phyloP scores from a whole-genome alignment of 2,888 invertebrate genomes.

The Tenthredo livida region DNA sequence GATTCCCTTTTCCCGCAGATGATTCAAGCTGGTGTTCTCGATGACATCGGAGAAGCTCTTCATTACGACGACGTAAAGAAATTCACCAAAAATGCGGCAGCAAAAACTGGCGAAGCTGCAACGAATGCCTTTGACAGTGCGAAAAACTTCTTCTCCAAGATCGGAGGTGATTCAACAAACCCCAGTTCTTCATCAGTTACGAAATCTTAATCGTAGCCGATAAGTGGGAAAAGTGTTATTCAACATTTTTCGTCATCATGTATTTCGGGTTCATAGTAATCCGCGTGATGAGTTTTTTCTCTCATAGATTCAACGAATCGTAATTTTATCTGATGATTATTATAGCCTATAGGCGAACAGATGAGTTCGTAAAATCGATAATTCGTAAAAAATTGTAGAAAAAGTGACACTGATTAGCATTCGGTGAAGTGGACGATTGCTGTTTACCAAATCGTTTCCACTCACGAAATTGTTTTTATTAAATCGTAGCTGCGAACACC shows the following conservation, averaged over 20 bases:
- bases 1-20: constrained; percentile 19
- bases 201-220: neutral
- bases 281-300: no score
- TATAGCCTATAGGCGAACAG: neutral
- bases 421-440: neutral
- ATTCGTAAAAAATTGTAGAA: neutral
- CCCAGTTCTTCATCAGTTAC: neutral
- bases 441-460: constrained; percentile 6
- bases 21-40: constrained; percentile 45
- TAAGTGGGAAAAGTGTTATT: neutral
- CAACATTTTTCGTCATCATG: neutral
- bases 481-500: neutral
- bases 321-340: neutral
- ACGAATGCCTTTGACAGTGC: constrained; percentile 23
- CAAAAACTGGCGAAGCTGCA: constrained; percentile 36
- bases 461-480: neutral
- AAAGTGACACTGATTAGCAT: neutral
- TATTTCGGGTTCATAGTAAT: neutral
- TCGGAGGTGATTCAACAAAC: neutral
- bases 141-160: constrained; percentile 1
- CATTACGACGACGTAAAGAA: constrained; percentile 33
- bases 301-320: neutral
- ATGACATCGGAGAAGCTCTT: constrained; percentile 9
- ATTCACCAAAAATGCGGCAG: constrained; percentile 10
- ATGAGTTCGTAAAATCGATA: neutral